Evolutionary conservation across 2,113 vertebrate genomes (phyloP).

Genomic region (Rhinopomastus cyanomelas): DNA sequence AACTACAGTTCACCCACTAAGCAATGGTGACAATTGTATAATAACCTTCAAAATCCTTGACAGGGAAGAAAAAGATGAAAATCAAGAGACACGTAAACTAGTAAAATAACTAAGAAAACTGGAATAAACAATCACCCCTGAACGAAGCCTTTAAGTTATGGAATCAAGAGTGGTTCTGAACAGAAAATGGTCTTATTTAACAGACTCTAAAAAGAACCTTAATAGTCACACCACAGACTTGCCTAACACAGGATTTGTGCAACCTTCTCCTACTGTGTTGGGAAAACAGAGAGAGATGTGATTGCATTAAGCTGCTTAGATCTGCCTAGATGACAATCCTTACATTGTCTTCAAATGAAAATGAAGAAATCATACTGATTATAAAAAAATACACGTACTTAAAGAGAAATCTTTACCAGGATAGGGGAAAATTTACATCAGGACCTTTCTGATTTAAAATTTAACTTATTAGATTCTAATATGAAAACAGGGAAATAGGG

Average conservation of each 20-base stretch:
- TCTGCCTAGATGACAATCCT: not conserved
- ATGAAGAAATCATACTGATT: not conserved
- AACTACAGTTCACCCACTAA: not conserved
- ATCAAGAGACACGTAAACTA: not conserved
- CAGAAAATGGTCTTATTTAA: not conserved
- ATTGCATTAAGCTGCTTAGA: not conserved
- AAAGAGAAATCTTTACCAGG: not conserved
- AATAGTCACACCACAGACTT: not conserved
- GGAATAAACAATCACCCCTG: not conserved
- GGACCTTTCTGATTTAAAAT: not conserved
- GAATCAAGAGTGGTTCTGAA: not conserved
- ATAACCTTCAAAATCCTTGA: not conserved
- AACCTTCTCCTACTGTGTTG: not conserved
- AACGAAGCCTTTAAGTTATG: not conserved
- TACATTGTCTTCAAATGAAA: not conserved
- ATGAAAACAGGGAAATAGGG: not conserved
- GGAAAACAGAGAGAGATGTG: not conserved
- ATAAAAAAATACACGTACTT: not conserved
- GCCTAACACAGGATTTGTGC: not conserved
- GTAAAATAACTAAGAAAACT: not conserved
- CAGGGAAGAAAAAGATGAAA: not conserved
- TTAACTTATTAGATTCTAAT: not conserved
- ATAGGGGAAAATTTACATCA: not conserved
- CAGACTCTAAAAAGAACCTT: not conserved
- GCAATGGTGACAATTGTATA: not conserved